Evolutionary conservation across 2,113 vertebrate genomes (phyloP).

Genomic region (Sander lucioperca): DNA sequence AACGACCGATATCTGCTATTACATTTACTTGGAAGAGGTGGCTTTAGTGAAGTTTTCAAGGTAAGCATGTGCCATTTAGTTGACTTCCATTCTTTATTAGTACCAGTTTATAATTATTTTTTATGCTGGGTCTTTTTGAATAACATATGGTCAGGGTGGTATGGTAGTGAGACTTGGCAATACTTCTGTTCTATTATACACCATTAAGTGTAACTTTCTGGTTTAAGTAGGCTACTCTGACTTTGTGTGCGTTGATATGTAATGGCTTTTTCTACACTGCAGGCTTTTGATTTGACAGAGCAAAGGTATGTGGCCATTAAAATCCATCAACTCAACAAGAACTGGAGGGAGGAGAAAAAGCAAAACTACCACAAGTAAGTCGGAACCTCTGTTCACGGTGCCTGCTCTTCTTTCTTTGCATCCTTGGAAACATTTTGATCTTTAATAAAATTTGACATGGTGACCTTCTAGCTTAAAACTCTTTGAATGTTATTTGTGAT

Average conservation of each 20-base stretch:
- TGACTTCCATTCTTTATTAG: not conserved
- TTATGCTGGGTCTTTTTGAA: not conserved
- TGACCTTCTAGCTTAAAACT: not conserved
- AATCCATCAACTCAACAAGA: constrained; percentile 99
- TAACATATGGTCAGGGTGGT: not conserved
- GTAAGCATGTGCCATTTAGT: constrained; percentile 71
- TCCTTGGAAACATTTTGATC: not conserved
- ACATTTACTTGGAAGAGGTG: constrained; percentile 94
- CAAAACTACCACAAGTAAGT: constrained; percentile 96
- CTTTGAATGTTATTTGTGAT: not conserved
- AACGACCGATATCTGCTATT: constrained; percentile 95
- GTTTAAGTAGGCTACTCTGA: not conserved
- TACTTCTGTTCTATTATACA: not conserved
- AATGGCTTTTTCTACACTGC: constrained; percentile 12
- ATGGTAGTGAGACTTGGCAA: not conserved
- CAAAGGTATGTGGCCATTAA: constrained; percentile 97
- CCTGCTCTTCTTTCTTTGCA: not conserved
- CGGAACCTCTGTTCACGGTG: not conserved
- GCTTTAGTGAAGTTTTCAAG: constrained; percentile 99
- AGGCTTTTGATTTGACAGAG: constrained; percentile 97
- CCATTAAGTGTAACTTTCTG: not conserved
- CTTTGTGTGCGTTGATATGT: not conserved
- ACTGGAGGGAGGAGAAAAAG: constrained; percentile 98
- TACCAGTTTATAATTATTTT: not conserved
- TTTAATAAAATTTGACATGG: not conserved